phyloP scores from a whole-genome alignment of 2,113 vertebrate species.

The Opisthocomus hoazin region DNA sequence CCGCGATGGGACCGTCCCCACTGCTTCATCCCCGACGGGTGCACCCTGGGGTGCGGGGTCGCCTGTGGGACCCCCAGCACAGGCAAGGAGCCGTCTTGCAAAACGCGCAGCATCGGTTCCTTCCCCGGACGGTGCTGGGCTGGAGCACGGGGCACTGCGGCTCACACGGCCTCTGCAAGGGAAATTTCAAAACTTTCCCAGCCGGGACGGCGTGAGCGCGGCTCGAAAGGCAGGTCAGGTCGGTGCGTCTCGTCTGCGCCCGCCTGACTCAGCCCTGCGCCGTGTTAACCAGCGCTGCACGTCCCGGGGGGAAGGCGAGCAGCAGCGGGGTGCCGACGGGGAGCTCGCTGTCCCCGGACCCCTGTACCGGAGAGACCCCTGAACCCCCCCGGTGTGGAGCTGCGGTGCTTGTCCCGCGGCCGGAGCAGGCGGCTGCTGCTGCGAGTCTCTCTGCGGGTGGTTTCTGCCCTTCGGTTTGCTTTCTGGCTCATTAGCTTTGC shows the following conservation, averaged over 20 bases:
- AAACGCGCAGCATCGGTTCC: neutral
- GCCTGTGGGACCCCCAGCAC: fast-evolving
- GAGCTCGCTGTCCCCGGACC: neutral
- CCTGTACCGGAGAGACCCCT: fast-evolving
- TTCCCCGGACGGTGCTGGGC: fast-evolving
- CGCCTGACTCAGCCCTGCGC: neutral
- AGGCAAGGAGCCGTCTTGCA: neutral
- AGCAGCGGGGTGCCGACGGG: too few relatives aligned
- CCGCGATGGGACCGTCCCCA: fast-evolving
- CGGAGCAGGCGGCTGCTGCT: neutral
- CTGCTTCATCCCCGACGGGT: neutral
- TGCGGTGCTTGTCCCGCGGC: fast-evolving
- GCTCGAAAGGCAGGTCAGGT: neutral
- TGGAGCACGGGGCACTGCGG: fast-evolving
- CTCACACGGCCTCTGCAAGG: neutral
- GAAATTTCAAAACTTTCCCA: constrained; percentile 23
- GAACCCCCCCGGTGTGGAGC: fast-evolving
- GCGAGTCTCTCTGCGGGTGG: neutral
- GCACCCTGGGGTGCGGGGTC: fast-evolving
- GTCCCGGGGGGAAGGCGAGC: neutral
- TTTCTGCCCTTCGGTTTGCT: neutral
- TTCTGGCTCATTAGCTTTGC: neutral
- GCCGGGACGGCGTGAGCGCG: neutral
- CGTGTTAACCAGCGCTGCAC: fast-evolving
- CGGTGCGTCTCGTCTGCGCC: neutral